Base-by-base conservation (phyloP, 2,797 vertebrate genomes). In the Pseudotriccus pelzelni region DNA sequence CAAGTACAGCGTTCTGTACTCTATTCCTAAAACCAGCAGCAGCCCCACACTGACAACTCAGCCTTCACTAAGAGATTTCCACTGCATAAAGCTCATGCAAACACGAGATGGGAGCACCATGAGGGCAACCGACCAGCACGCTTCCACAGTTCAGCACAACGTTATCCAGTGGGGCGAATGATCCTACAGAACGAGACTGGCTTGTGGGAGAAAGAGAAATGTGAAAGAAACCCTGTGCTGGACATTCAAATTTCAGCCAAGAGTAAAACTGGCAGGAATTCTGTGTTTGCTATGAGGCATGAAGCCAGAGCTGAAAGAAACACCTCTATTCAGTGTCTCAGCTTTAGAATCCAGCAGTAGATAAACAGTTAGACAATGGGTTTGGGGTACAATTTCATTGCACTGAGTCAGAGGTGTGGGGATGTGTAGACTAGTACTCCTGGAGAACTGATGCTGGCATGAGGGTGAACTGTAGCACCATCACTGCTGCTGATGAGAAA, bases 281-380 rank as follows among this genome's bases (percentile, higher is more conserved):
- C 56, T 18, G 72, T 47, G 88, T 74, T 90, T 84, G 68, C 86
- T 84, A 46, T 20, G 70, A 96, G 95, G 95, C 94, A 89, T 13
- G 32, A 93, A 92, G 94, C 95, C 96, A 95, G 92, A 84, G 41
- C 82, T 73, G 64, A 28, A 97, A 96, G 76, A 96, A 97, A 94
- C 85, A 91, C 94, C 34, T 93, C 84, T 34, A 92, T 94, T 97
- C 92, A 96, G 46, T 20, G 34, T 86, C 32, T 89, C 85, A 36
- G 79, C 72, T 77, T 79, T 41, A 89, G 77, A 73, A 90, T 75
- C 34, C 62, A 85, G 79, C 56, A 76, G 49, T 68, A 63, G 70
- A 75, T 74, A 64, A 64, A 83, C 88, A 93, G 73, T 83, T 53
- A 75, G 55, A 84, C 79, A 93, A 94, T 70, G 58, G 44, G 3